Conservation (phyloP, 1,140 invertebrate genomes). For the Prorops nasuta region DNA sequence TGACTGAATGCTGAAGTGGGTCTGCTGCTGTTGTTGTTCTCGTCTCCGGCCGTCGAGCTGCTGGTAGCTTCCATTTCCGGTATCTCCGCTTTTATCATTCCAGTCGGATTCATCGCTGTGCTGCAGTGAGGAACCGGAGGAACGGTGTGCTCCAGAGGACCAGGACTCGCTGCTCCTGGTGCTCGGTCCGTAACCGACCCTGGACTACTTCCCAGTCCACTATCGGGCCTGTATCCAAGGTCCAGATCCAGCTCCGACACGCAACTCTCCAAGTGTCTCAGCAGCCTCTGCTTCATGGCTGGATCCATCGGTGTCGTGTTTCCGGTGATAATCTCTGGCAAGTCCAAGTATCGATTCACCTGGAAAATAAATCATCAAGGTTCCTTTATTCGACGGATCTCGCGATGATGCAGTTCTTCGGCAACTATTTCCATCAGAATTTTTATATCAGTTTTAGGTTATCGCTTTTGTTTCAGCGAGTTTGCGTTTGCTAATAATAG, state of each 20-base stretch:
- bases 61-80: slow-evolving; percentile 43
- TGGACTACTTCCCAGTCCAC: slow-evolving; percentile 49
- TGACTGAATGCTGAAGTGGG: slow-evolving; percentile 47
- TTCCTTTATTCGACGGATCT: neutral
- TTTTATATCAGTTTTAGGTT: no score
- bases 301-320: slow-evolving; percentile 67
- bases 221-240: slow-evolving; percentile 58
- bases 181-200: slow-evolving; percentile 50
- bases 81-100: slow-evolving; percentile 47
- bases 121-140: slow-evolving; percentile 43
- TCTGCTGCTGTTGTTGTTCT: slow-evolving; percentile 52
- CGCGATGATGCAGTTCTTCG: no score
- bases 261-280: slow-evolving; percentile 71
- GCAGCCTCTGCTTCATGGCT: slow-evolving; percentile 66
- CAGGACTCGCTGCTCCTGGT: slow-evolving; percentile 43
- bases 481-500: no score
- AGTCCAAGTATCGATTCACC: slow-evolving; percentile 65
- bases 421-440: no score
- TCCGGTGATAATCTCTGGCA: slow-evolving; percentile 64
- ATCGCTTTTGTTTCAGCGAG: no score
- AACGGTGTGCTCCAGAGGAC: slow-evolving; percentile 42
- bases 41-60: slow-evolving; percentile 48
- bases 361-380: slow-evolving; percentile 22
- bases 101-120: slow-evolving; percentile 32
- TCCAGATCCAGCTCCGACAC: slow-evolving; percentile 69